Conservation (phyloP, 2,113 vertebrate genomes). For the Ceyx cyanopectus region DNA sequence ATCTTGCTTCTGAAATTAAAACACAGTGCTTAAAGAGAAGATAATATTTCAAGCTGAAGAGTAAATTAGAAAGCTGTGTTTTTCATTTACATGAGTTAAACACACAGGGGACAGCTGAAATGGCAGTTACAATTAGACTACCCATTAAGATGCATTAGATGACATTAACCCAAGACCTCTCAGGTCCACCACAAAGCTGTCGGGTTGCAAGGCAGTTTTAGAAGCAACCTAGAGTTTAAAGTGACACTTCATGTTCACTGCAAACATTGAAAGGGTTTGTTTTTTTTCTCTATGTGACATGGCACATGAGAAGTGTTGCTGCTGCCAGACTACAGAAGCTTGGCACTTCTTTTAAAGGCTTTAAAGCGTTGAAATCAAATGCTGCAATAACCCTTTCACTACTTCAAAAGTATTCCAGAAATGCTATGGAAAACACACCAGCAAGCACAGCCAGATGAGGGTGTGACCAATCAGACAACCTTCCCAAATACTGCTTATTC, state of each 20-base stretch:
- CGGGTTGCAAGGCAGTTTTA: slow-evolving; percentile 26
- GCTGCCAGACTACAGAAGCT: neutral
- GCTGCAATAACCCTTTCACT: slow-evolving; percentile 13
- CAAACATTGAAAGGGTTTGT: neutral
- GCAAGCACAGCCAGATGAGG: neutral
- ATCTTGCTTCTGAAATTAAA: slow-evolving; percentile 65
- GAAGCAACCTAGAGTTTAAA: slow-evolving; percentile 44
- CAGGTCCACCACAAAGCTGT: slow-evolving; percentile 51
- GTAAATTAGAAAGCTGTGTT: slow-evolving; percentile 61
- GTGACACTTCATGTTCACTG: slow-evolving; percentile 28
- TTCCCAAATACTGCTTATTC: slow-evolving; percentile 48
- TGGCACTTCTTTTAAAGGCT: slow-evolving; percentile 27
- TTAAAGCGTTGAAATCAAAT: slow-evolving; percentile 2
- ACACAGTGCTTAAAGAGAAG: slow-evolving; percentile 31
- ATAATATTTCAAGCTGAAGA: slow-evolving; percentile 53
- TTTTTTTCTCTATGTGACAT: neutral
- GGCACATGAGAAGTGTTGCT: neutral
- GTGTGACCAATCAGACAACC: slow-evolving; percentile 4
- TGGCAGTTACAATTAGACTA: slow-evolving; percentile 68
- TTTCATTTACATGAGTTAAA: slow-evolving; percentile 69
- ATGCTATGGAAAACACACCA: neutral
- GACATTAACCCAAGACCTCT: slow-evolving; percentile 73
- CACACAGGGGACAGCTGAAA: slow-evolving; percentile 63
- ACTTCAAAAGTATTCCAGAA: slow-evolving; percentile 28
- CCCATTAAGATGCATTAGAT: slow-evolving; percentile 72